Percentiles rank a stretch among this genome's conserved stretches.
phyloP scores from a whole-genome alignment of 35 echinoderm and acorn worm species.

The Lytechinus pictus region DNA sequence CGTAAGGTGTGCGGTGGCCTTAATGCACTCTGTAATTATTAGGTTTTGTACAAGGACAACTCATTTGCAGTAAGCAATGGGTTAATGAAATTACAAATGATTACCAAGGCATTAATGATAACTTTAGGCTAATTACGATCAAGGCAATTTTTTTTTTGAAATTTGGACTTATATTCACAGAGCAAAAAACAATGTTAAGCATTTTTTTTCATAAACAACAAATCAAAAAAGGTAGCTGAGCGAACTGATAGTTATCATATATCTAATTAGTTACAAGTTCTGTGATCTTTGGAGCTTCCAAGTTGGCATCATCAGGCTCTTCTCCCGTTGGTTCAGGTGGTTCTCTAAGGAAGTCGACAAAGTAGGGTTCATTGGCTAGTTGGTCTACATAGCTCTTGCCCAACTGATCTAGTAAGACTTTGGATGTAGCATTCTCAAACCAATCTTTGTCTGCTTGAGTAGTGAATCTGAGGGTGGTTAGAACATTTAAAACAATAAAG shows the following conservation, averaged over 20 bases:
- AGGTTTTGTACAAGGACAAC: too few relatives aligned
- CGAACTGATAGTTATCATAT: neutral
- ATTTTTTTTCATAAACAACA: too few relatives aligned
- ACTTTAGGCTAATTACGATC: too few relatives aligned
- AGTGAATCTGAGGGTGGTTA: constrained; percentile 65
- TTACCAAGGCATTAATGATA: too few relatives aligned
- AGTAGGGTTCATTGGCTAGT: constrained; percentile 89
- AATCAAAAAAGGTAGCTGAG: too few relatives aligned
- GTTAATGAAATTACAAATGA: too few relatives aligned
- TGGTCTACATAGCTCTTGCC: constrained; percentile 46
- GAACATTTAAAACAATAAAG: neutral
- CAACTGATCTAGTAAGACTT: constrained; percentile 69
- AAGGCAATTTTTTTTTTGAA: too few relatives aligned
- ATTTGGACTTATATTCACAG: too few relatives aligned
- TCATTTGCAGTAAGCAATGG: too few relatives aligned
- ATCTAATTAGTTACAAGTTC: constrained; percentile 72
- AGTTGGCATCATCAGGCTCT: constrained; percentile 91
- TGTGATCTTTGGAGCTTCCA: constrained; percentile 94
- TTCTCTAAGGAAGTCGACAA: constrained; percentile 97
- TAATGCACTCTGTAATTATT: too few relatives aligned
- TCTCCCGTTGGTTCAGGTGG: constrained; percentile 96
- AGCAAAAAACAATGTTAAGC: too few relatives aligned
- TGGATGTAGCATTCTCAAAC: constrained; percentile 77
- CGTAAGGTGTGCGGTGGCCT: too few relatives aligned
- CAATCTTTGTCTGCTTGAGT: constrained; percentile 87